A percentile compares a stretch with the other conserved stretches of the same genome.
Evolutionary conservation across 2,888 invertebrate species (phyloP).

Genomic region (Catocala sponsa): DNA sequence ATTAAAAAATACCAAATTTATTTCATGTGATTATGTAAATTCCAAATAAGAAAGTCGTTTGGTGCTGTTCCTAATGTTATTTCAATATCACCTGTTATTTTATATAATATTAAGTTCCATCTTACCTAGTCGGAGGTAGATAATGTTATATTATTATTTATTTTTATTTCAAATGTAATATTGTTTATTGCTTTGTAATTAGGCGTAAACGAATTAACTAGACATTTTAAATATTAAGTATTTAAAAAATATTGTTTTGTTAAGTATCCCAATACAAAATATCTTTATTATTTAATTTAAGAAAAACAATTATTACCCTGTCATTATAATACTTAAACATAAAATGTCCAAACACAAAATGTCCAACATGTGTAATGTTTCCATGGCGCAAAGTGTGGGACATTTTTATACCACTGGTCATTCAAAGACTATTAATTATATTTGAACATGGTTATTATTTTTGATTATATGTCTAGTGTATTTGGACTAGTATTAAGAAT

Average conservation of each 20-base stretch:
- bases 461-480: constrained; percentile 27
- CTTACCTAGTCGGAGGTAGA: constrained; percentile 50
- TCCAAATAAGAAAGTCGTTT: constrained; percentile 56
- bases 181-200: constrained; percentile 56
- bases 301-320: neutral
- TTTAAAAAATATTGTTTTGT: constrained; percentile 1
- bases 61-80: constrained; percentile 61
- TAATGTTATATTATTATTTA: constrained; percentile 41
- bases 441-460: constrained; percentile 1
- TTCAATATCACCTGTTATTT: constrained; percentile 39
- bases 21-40: constrained; percentile 51
- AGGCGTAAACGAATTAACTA: constrained; percentile 28
- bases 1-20: constrained; percentile 42
- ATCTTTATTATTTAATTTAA: constrained; percentile 2
- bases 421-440: neutral
- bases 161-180: constrained; percentile 31
- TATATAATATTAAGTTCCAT: constrained; percentile 27
- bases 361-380: no score
- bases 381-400: no score
- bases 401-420: neutral
- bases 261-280: constrained; percentile 1
- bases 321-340: no score
- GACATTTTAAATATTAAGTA: constrained; percentile 7
- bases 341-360: no score
- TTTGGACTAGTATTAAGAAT: constrained; percentile 46